Evolutionary conservation across 2,113 vertebrate genomes (phyloP).

Genomic region (Scomber japonicus): DNA sequence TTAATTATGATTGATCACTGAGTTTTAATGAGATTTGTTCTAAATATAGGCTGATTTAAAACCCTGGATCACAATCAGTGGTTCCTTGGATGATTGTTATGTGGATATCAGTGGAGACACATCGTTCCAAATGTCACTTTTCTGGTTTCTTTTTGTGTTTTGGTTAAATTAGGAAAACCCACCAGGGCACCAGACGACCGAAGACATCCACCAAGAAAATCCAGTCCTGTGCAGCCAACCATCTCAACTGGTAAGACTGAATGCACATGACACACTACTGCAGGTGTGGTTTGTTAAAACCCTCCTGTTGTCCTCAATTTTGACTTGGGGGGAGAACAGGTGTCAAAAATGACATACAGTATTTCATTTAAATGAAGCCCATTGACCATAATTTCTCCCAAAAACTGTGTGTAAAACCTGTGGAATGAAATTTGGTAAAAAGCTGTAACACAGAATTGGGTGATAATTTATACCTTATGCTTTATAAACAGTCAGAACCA

Average conservation of each 20-base stretch:
- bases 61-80: not conserved
- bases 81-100: not conserved
- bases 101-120: not conserved
- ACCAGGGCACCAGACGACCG: constrained; percentile 22
- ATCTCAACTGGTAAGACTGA: constrained; percentile 39
- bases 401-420: too few relatives aligned
- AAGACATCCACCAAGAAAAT: not conserved
- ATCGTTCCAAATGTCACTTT: not conserved
- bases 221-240: not conserved
- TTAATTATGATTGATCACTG: constrained; percentile 38
- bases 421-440: too few relatives aligned
- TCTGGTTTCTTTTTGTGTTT: not conserved
- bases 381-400: too few relatives aligned
- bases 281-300: not conserved
- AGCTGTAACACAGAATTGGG: too few relatives aligned
- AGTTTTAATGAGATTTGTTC: constrained; percentile 27
- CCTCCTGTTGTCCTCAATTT: too few relatives aligned
- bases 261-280: not conserved
- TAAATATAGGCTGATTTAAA: constrained; percentile 11
- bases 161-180: constrained; percentile 5
- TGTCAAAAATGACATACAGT: not conserved
- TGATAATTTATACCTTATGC: too few relatives aligned
- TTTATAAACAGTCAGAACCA: too few relatives aligned
- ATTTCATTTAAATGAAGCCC: too few relatives aligned
- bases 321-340: not conserved